phyloP scores from a whole-genome alignment of 2,113 vertebrate species.

The Sturnira hondurensis region DNA sequence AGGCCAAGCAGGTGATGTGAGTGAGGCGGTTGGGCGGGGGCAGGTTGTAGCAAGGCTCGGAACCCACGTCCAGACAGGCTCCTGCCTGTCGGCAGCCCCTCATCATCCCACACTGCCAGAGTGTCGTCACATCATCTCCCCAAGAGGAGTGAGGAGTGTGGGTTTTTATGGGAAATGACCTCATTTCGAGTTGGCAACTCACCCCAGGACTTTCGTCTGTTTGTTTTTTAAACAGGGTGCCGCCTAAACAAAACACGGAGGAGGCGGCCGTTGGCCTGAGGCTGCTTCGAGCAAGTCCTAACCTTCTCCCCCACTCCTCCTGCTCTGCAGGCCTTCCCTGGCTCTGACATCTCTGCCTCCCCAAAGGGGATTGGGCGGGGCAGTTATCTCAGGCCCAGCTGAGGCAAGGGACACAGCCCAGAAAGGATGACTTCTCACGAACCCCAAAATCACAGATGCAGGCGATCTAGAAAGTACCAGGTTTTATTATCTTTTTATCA shows the following conservation, averaged over 20 bases:
- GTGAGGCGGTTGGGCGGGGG: background rate
- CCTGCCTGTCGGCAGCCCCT: too few species aligned
- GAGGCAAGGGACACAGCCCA: background rate
- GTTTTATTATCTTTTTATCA: slow-evolving; percentile 81
- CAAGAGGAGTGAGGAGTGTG: background rate
- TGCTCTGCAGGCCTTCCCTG: background rate
- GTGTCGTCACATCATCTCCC: background rate
- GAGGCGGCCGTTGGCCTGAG: background rate
- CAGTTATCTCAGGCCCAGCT: background rate
- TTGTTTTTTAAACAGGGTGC: background rate
- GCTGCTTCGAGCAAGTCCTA: rapidly evolving
- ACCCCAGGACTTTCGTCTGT: background rate
- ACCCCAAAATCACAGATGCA: background rate
- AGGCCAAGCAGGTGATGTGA: background rate
- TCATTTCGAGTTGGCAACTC: background rate
- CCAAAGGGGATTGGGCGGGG: background rate
- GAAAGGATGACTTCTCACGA: background rate
- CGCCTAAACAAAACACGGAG: background rate
- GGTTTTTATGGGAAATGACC: background rate
- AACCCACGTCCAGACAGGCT: rapidly evolving
- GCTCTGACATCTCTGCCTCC: background rate
- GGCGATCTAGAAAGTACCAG: slow-evolving; percentile 80
- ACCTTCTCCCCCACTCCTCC: too few species aligned
- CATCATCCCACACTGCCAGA: rapidly evolving
- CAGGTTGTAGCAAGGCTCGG: background rate